Conservation (phyloP, 2,113 vertebrate genomes). For the Pristiophorus japonicus region DNA sequence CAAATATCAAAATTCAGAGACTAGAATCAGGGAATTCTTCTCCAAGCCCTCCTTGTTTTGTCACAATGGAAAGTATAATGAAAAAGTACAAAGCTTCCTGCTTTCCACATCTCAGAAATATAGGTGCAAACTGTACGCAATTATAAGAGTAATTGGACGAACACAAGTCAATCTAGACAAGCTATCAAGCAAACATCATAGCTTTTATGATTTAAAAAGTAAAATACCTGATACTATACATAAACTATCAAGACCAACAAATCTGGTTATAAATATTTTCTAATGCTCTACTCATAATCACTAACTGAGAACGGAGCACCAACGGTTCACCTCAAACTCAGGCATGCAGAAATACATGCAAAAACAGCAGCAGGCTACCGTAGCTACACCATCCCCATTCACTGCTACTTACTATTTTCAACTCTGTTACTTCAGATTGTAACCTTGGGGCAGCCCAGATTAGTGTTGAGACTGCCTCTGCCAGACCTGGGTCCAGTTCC, state of each 20-base stretch:
- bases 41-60: neutral
- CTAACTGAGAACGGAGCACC: neutral
- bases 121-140: neutral
- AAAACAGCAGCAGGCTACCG: neutral
- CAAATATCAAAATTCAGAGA: neutral
- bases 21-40: neutral
- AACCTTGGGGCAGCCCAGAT: conserved; percentile 95
- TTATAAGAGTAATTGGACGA: neutral
- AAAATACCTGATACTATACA: neutral
- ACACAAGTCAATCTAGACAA: neutral
- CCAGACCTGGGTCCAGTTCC: conserved; percentile 86
- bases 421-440: conserved; percentile 81
- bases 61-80: neutral
- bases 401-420: conserved; percentile 78
- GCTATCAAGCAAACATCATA: neutral
- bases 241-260: neutral
- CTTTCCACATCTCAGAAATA: neutral
- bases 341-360: conserved; percentile 10
- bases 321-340: neutral
- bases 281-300: neutral
- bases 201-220: neutral
- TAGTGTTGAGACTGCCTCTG: conserved; percentile 89
- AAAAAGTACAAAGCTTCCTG: neutral
- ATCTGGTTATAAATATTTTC: neutral
- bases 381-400: neutral